These are phyloP conservation scores for Acrocephalus arundinaceus DNA, from an alignment of 2,113 vertebrate genomes.

Conservation along the genomic window DNA sequence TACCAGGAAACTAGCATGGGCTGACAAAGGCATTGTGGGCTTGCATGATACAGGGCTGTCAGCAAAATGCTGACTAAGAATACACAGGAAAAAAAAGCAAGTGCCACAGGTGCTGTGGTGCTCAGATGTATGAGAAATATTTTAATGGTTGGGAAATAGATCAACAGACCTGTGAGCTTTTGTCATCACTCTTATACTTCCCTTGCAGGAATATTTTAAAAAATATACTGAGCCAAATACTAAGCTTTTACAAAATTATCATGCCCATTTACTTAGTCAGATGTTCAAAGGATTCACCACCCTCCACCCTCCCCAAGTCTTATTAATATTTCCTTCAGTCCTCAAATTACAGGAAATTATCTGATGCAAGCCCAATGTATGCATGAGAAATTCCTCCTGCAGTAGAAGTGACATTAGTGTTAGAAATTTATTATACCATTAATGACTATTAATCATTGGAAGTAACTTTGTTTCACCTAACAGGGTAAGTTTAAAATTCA, in stretches of 20 bases:
- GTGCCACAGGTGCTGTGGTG: background rate
- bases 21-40: background rate
- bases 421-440: background rate
- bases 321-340: background rate
- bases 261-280: background rate
- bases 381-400: background rate
- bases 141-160: background rate
- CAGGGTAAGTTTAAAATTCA: background rate
- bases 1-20: background rate
- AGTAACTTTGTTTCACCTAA: background rate
- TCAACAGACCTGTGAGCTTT: background rate
- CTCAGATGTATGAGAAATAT: background rate
- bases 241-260: background rate
- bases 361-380: background rate
- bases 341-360: background rate
- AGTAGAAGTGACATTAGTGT: background rate
- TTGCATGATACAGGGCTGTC: background rate
- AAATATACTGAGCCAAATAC: background rate
- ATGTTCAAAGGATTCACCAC: background rate
- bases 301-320: background rate
- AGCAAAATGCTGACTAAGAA: background rate
- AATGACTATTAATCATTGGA: background rate
- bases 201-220: background rate
- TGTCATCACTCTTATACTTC: background rate
- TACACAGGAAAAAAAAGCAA: background rate